phyloP scores from a whole-genome alignment of 2,113 vertebrate species.

The Peucedramus taeniatus region DNA sequence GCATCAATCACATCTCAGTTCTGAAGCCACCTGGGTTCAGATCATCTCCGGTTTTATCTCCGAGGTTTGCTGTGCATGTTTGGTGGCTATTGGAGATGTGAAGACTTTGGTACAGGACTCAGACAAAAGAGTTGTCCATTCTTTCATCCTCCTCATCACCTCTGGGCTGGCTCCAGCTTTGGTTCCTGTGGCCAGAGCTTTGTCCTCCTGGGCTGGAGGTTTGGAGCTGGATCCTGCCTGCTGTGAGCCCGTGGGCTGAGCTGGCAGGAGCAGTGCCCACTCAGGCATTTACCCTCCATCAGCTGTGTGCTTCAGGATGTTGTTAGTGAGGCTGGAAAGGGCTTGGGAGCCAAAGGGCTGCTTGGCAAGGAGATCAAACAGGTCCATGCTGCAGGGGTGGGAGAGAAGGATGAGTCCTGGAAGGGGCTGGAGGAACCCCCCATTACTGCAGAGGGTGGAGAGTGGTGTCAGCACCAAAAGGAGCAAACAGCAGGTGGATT shows the following conservation, averaged over 20 bases:
- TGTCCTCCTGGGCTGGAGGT: background rate
- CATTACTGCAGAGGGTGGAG: background rate
- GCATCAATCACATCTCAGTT: background rate
- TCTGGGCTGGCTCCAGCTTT: background rate
- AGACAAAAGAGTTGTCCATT: background rate
- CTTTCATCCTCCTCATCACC: background rate
- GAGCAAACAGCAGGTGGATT: background rate
- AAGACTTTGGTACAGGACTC: background rate
- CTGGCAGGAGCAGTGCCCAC: rapidly evolving
- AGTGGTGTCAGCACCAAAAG: background rate
- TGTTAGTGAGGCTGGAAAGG: background rate
- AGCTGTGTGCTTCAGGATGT: background rate
- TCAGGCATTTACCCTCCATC: background rate
- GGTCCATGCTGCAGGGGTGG: background rate
- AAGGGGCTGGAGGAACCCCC: background rate
- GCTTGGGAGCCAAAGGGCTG: background rate
- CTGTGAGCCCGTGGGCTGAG: background rate
- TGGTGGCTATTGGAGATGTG: no score
- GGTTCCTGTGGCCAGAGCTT: background rate
- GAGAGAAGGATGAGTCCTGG: background rate
- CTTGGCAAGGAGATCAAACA: background rate
- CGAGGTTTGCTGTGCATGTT: rapidly evolving
- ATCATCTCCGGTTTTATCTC: background rate
- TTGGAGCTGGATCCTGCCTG: background rate
- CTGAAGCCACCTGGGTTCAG: background rate